Evolutionary conservation across 2,113 vertebrate genomes (phyloP).

Genomic region (Rhea americana): DNA sequence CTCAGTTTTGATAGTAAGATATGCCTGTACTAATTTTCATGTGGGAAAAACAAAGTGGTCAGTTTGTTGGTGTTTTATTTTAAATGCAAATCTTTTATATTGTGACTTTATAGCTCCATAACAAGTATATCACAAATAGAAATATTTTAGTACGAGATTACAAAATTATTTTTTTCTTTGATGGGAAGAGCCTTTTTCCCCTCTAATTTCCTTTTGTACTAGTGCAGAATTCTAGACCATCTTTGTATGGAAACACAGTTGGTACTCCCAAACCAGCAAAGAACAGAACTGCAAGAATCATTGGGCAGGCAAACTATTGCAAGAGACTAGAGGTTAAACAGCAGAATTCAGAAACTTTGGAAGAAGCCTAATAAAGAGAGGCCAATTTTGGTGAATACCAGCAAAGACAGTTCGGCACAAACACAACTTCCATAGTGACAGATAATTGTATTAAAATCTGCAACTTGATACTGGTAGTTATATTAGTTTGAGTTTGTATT

Average conservation of each 20-base stretch:
- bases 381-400: conserved; percentile 70
- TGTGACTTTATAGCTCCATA: not conserved
- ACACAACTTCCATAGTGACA: conserved; percentile 79
- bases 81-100: not conserved
- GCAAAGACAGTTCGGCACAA: conserved; percentile 79
- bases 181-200: not conserved
- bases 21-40: accelerated
- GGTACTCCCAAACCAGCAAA: conserved; percentile 36
- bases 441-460: conserved; percentile 73
- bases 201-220: not conserved
- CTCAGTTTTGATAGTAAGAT: accelerated
- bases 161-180: not conserved
- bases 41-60: not conserved
- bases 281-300: conserved; percentile 32
- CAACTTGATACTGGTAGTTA: conserved; percentile 72
- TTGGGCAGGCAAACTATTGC: conserved; percentile 35
- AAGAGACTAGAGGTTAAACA: conserved; percentile 56
- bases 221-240: conserved; percentile 40
- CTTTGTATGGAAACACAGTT: not conserved
- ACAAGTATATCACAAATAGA: accelerated
- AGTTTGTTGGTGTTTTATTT: accelerated
- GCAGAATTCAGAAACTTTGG: conserved; percentile 58
- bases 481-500: conserved; percentile 76
- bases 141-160: not conserved
- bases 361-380: conserved; percentile 73